Percentiles rank a stretch among this genome's conserved stretches.
Evolutionary conservation across 2,888 invertebrate genomes (phyloP).

Genomic region (Spialia ferax): DNA sequence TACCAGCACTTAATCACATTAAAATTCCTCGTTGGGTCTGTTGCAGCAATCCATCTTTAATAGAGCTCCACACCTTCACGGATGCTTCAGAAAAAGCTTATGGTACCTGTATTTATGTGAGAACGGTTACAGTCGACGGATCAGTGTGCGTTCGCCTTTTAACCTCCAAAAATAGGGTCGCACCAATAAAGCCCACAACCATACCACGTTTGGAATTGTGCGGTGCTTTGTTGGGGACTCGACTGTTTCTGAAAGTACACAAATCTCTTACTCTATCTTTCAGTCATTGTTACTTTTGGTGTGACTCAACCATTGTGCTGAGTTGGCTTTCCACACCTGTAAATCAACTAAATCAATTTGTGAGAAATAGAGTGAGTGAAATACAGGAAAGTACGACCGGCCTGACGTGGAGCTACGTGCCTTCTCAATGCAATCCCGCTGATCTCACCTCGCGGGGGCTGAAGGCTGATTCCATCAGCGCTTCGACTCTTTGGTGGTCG

Average conservation of each 20-base stretch:
- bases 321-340: slow-evolving; percentile 20
- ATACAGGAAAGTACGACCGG: slow-evolving; percentile 24
- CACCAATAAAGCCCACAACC: slow-evolving; percentile 46
- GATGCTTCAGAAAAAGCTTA: slow-evolving; percentile 51
- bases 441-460: slow-evolving; percentile 36
- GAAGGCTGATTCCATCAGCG: slow-evolving; percentile 40
- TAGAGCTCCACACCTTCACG: slow-evolving; percentile 49
- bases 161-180: slow-evolving; percentile 45
- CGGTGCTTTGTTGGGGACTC: slow-evolving; percentile 31
- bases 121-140: slow-evolving; percentile 33
- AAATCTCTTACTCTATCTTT: slow-evolving; percentile 13
- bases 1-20: slow-evolving; percentile 41
- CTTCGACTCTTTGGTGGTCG: slow-evolving; percentile 36
- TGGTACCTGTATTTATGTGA: slow-evolving; percentile 47
- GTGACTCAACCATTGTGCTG: slow-evolving; percentile 19
- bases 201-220: slow-evolving; percentile 44
- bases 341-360: slow-evolving; percentile 24
- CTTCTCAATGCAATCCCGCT: slow-evolving; percentile 30
- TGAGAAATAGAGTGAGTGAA: slow-evolving; percentile 28
- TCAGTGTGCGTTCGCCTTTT: slow-evolving; percentile 45
- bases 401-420: slow-evolving; percentile 31
- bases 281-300: slow-evolving; percentile 25
- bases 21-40: slow-evolving; percentile 46
- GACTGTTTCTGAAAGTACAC: slow-evolving; percentile 24
- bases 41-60: slow-evolving; percentile 5